Evolutionary conservation across 1,140 invertebrate genomes (phyloP), one percentile per base, ranked within the genome.

Genomic region (Drosophila nebulosa): DNA sequence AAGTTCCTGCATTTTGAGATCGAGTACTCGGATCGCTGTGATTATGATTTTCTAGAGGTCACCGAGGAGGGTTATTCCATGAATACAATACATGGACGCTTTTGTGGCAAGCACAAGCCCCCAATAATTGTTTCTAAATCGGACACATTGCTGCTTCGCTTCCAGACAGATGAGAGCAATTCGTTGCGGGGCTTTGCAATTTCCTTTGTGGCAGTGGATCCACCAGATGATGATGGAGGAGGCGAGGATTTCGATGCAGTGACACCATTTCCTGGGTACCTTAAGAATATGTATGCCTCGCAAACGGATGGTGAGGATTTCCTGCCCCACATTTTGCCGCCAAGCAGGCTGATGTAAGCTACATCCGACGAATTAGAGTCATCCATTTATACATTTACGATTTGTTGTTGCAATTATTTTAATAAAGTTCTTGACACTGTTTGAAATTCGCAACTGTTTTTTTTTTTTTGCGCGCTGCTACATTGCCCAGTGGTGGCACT

Each of bases 111-210:
- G 39, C 71, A 69, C 96, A 96, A 97, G 91, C 97, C 97, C 0
- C 95, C 94, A 2, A 95, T 97, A 71, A 96, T 98, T 39, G 94
- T 96, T n/a, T 98, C 97, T 10, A 95, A 95, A 24, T 95, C 95
- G 39, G 96, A 98, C 89, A 95, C 96, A 1, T 91, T 99, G 0
- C 91, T 99, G 16, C 93, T 99, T 6, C 93, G 96, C 63, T 99
- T 99, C 92, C 93, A 95, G 52, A 96, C 97, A 0, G 98, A 99
- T 86, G 97, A 98, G 85, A 96, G 97, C 0, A 95, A 98, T 58
- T 95, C 96, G 4, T 95, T 95, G 89, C 98, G 98, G 92, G 98
- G 98, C 1, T 99, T 99, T 84, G 96, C 96, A 3, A 96, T 97
- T 0, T 94, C 96, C 0, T 98, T 97, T 81, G 93, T 95, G 55